A percentile compares a stretch with the other conserved stretches of the same genome.
phyloP scores from a whole-genome alignment of 2,888 invertebrate genomes.

The Pegoplata infirma region DNA sequence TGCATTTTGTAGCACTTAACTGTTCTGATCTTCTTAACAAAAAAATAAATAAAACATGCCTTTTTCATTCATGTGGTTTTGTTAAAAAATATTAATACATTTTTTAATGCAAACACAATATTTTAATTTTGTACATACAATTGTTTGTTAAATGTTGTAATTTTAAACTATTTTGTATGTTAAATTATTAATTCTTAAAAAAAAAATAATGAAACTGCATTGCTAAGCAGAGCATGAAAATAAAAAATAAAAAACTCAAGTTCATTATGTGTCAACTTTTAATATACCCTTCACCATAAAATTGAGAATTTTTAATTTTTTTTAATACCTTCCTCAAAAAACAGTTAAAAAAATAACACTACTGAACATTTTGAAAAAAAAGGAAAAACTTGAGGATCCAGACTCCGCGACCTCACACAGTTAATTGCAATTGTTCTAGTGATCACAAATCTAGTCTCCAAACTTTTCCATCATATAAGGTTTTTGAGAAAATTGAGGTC shows the following conservation, averaged over 20 bases:
- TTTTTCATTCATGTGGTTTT: constrained; percentile 27
- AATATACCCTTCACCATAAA: no score
- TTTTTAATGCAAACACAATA: constrained; percentile 2
- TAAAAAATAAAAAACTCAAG: constrained; percentile 51
- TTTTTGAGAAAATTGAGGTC: no score
- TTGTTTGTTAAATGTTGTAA: constrained; percentile 36
- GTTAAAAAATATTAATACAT: constrained; percentile 5
- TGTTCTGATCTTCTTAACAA: constrained; percentile 20
- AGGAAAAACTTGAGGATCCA: no score
- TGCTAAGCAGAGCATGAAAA: constrained; percentile 66
- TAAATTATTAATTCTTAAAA: not conserved
- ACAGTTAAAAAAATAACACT: no score
- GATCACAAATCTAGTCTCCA: no score
- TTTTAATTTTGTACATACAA: constrained; percentile 26
- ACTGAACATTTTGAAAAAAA: no score
- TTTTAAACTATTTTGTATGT: constrained; percentile 38
- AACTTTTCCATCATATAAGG: no score
- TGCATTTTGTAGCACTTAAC: constrained; percentile 35
- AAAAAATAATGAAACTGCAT: constrained; percentile 55
- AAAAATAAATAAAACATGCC: constrained; percentile 26
- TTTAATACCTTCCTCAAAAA: no score
- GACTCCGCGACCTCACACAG: no score
- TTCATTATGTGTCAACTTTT: constrained; percentile 23
- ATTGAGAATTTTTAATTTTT: no score
- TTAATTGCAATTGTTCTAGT: no score